These are phyloP conservation scores for Bembecia ichneumoniformis DNA, from an alignment of 2,888 invertebrate species.

Conservation along the genomic window DNA sequence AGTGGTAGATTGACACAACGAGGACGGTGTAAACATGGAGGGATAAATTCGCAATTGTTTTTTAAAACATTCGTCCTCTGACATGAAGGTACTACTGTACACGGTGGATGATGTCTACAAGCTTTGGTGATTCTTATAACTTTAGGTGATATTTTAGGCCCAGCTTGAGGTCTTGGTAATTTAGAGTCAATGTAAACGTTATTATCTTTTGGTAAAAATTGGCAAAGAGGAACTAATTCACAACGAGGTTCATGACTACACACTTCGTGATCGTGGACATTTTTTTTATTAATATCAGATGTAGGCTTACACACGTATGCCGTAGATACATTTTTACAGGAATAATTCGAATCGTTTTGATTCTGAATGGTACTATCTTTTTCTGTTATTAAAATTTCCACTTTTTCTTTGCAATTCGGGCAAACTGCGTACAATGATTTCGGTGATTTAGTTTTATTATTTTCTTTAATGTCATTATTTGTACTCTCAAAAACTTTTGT, in stretches of 20 bases:
- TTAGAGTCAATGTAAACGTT: slow-evolving; percentile 21
- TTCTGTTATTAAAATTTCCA: slow-evolving; percentile 39
- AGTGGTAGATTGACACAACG: slow-evolving; percentile 57
- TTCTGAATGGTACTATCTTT: slow-evolving; percentile 26
- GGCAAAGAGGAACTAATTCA: slow-evolving; percentile 49
- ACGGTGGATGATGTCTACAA: slow-evolving; percentile 58
- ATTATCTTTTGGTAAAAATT: slow-evolving; percentile 37
- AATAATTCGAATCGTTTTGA: slow-evolving; percentile 16
- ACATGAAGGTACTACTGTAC: slow-evolving; percentile 58
- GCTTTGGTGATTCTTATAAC: slow-evolving; percentile 54
- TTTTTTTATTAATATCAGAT: slow-evolving; percentile 16
- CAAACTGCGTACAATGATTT: slow-evolving; percentile 36
- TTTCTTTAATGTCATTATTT: slow-evolving; percentile 11
- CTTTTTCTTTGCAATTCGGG: slow-evolving; percentile 48
- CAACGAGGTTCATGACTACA: slow-evolving; percentile 47
- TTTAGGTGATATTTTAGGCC: slow-evolving; percentile 27
- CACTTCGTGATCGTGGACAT: slow-evolving; percentile 21
- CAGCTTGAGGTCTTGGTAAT: slow-evolving; percentile 20
- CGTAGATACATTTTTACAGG: slow-evolving; percentile 22
- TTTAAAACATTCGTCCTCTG: slow-evolving; percentile 47
- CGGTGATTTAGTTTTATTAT: slow-evolving; percentile 17
- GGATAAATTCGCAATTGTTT: slow-evolving; percentile 51
- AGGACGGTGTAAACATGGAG: slow-evolving; percentile 53
- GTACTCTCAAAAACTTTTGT: slow-evolving; percentile 10
- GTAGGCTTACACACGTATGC: slow-evolving; percentile 21